Percentiles rank a stretch among this genome's conserved stretches.
Evolutionary conservation across 2,113 vertebrate species (phyloP).

Genomic region (Rattus norvegicus): GRCr8 NC_086021.1:99661501-99662000

Average conservation of each 20-base stretch:
- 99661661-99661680: background rate
- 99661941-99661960: background rate
- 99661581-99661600: too few species aligned
- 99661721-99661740: background rate
- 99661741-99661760: accelerated
- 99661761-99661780: background rate
- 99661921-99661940: background rate
- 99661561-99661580: background rate
- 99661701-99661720: background rate
- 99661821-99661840: background rate
- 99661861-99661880: background rate
- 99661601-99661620: background rate
- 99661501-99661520: background rate
- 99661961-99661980: background rate
- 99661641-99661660: background rate
- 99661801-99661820: too few species aligned
- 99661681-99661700: background rate
- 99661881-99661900: background rate
- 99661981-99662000: background rate
- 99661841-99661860: background rate
- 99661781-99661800: background rate
- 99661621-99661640: background rate
- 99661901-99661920: background rate
- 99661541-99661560: too few species aligned
- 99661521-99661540: background rate